Evolutionary conservation across 2,888 invertebrate genomes (phyloP).

Genomic region (Drosophila merina): DNA sequence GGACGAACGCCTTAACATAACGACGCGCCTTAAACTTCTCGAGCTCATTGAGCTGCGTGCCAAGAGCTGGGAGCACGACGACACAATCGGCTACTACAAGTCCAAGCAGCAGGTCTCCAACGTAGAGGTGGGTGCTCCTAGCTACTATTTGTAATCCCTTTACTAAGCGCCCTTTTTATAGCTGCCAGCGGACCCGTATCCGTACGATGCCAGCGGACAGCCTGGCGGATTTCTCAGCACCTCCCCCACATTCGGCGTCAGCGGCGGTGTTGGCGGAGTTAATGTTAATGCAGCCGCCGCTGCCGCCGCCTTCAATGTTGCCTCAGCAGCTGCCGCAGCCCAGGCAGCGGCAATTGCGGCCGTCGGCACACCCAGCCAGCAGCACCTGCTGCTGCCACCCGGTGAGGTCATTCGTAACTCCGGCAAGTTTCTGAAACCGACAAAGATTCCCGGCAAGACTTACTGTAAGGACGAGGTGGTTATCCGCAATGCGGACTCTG

Average conservation of each 20-base stretch:
- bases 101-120: constrained; percentile 86
- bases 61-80: constrained; percentile 94
- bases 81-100: constrained; percentile 93
- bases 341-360: constrained; percentile 80
- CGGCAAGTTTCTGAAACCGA: constrained; percentile 94
- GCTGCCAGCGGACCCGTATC: constrained; percentile 73
- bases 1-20: constrained; percentile 93
- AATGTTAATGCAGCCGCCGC: constrained; percentile 60
- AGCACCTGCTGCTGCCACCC: constrained; percentile 87
- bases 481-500: constrained; percentile 97
- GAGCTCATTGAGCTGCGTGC: constrained; percentile 97
- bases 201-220: constrained; percentile 65
- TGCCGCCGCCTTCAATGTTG: constrained; percentile 64
- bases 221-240: constrained; percentile 84
- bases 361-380: constrained; percentile 82
- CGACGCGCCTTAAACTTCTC: constrained; percentile 93
- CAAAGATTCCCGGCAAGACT: constrained; percentile 95
- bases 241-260: constrained; percentile 85
- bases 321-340: constrained; percentile 68
- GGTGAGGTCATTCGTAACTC: constrained; percentile 94
- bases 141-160: neutral
- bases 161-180: constrained; percentile 26
- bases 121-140: constrained; percentile 83
- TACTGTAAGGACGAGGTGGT: constrained; percentile 98
- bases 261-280: constrained; percentile 54